phyloP scores from a whole-genome alignment of 2,888 invertebrate genomes.

The Rotaria macrura region DNA sequence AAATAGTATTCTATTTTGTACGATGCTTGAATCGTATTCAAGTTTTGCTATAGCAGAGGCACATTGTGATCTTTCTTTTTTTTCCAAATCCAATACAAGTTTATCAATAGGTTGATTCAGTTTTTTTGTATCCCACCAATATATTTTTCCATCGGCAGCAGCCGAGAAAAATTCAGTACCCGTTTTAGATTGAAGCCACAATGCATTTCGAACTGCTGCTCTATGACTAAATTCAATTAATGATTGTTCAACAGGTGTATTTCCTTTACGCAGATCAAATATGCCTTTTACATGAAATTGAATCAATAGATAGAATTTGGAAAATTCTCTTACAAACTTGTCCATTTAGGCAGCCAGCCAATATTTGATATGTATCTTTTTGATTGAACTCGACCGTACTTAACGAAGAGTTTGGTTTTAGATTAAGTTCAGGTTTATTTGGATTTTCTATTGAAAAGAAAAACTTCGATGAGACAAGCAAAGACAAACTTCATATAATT shows the following conservation, averaged over 20 bases:
- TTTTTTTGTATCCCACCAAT: slow-evolving; percentile 60
- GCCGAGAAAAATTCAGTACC: neutral
- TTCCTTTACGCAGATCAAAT: slow-evolving; percentile 60
- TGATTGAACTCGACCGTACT: slow-evolving; percentile 75
- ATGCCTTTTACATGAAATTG: neutral
- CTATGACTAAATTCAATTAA: slow-evolving; percentile 57
- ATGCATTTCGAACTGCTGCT: neutral
- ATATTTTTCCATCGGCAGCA: slow-evolving; percentile 46
- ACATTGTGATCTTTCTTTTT: slow-evolving; percentile 58
- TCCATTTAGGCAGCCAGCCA: slow-evolving; percentile 53
- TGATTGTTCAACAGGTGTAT: slow-evolving; percentile 67
- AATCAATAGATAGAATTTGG: neutral
- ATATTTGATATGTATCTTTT: slow-evolving; percentile 59
- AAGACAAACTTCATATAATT: too few species aligned
- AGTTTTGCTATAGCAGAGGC: slow-evolving; percentile 65
- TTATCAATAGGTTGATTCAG: slow-evolving; percentile 63
- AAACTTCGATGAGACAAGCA: neutral
- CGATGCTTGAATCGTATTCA: slow-evolving; percentile 70
- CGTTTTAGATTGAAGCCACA: slow-evolving; percentile 13
- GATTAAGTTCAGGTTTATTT: slow-evolving; percentile 65
- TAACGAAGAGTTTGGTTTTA: slow-evolving; percentile 66
- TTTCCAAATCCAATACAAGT: slow-evolving; percentile 61
- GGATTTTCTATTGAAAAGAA: slow-evolving; percentile 62
- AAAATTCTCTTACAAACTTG: slow-evolving; percentile 46
- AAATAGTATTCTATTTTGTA: slow-evolving; percentile 34